Evolutionary conservation across 2,113 vertebrate species (phyloP), one percentile per base, ranked within the genome.

Genomic region (Mormoops blainvillei): DNA sequence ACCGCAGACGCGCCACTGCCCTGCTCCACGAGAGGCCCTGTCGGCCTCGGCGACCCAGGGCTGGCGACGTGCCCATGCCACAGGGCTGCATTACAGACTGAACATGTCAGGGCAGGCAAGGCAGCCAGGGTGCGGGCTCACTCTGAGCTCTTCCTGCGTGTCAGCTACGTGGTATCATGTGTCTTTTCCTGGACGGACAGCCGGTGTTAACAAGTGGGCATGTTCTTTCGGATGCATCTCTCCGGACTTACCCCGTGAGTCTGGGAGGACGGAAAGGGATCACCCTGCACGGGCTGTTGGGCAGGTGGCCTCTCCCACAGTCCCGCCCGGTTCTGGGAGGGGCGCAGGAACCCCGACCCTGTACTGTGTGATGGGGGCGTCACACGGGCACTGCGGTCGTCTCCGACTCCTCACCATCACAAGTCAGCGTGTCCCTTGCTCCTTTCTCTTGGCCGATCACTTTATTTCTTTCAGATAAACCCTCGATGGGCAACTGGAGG

Each of bases 271-370:
- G 28, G 45, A 16, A 2, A 0, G 18, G 52, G 67, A 8, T 20
- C 14, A 1, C 20, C 0, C 1, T 2, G 0, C 0, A 11, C 0
- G 1, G 0, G 0, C 16, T 5, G 6, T 4, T 38, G 26, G 6
- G 7, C 36, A 4, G 7, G 38, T 16, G 1, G 2, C 67, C 31
- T 13, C 56, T 41, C 36, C 41, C 7, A 26, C 33, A 1, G 6
- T 7, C 1, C 13, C 0, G 0, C 45, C 16, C 4, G 0, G 3
- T 33, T 26, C 43, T 0, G 14, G 52, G 61, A 8, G 18, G 33
- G 5, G 16, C 0, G 0, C 3, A 3, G 1, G 7, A 2, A 14
- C 7, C 33, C 63, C 33, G 3, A 13, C 15, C 43, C 10, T 1
- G 0, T 7, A 19, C n/a, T 24, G 3, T 3, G 24, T 33, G 26